Conservation (phyloP, 2,113 vertebrate genomes). For the Saimiri boliviensis region DNA sequence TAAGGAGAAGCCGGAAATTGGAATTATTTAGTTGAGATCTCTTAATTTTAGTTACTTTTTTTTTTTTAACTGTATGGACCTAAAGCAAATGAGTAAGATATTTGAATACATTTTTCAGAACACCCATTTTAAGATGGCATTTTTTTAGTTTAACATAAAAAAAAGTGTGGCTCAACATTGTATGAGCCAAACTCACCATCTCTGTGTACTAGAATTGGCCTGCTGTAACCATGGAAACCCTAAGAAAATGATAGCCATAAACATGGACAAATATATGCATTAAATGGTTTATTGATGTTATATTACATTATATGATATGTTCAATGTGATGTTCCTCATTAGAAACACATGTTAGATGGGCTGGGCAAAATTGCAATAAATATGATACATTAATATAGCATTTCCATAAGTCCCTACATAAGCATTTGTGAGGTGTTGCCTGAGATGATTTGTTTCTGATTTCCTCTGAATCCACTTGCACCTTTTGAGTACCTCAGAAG, state of each 20-base stretch:
- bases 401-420: background rate
- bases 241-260: background rate
- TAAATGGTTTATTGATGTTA: background rate
- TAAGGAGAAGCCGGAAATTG: constrained; percentile 2
- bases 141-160: constrained; percentile 43
- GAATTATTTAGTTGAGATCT: constrained; percentile 11
- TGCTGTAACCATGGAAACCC: background rate
- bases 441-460: background rate
- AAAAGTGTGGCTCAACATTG: background rate
- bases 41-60: background rate
- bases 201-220: background rate
- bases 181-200: background rate
- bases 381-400: too few relatives aligned
- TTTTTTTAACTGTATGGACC: background rate
- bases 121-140: constrained; percentile 8
- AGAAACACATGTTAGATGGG: background rate
- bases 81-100: background rate
- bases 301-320: background rate
- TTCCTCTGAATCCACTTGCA: background rate
- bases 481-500: background rate
- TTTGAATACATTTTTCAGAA: constrained; percentile 29
- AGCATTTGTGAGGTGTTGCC: background rate
- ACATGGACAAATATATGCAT: background rate
- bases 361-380: background rate
- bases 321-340: background rate